Base-by-base conservation (phyloP, 2,797 vertebrate species). In the Enteromius fasciolatus region DNA sequence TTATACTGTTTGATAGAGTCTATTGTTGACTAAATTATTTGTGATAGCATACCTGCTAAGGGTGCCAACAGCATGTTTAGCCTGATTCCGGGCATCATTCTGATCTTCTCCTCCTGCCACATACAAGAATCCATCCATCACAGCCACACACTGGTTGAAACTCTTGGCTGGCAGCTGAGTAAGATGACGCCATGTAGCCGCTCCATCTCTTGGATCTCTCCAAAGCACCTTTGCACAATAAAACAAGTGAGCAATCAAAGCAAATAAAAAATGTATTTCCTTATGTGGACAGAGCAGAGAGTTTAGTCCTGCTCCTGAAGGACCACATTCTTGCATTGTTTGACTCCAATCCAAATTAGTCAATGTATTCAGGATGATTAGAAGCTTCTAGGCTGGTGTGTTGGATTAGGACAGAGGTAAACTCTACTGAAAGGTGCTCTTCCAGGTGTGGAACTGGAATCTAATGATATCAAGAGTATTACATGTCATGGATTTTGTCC, bases 61-160 rank as follows among this genome's bases (percentile, higher is more conserved):
- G 31, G 92, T 96, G 92, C 91, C 95, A 87, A 96, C 95, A 0
- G 96, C 95, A 6, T 96, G 95, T 83, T 97, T 96, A 87, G 96
- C 96, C 90, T 96, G 96, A 91, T 96, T 97, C 46, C 96, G 92
- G 5, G 95, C 94, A 23, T 97, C 95, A 0, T 96, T 97, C 90
- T 97, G 96, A 90, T 96, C 96, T 89, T 97, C 95, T 46, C 95
- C 95, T 50, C 96, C 96, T 0, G 94, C 94, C 73, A 96, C 91
- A 2, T 96, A 97, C 82, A 97, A 91, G 89, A 97, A 97, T 25
- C 95, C 95, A 64, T 97, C 96, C 96, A 97, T 96, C 87, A 96
- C 94, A 0, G 92, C 95, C 75, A 96, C 95, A 0, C 96, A 96
- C 88, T 96, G 96, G 92, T 97, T 97, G 87, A 96, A 97, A 87